phyloP scores from a whole-genome alignment of 2,797 vertebrate genomes.

The Microtus agrestis region DNA sequence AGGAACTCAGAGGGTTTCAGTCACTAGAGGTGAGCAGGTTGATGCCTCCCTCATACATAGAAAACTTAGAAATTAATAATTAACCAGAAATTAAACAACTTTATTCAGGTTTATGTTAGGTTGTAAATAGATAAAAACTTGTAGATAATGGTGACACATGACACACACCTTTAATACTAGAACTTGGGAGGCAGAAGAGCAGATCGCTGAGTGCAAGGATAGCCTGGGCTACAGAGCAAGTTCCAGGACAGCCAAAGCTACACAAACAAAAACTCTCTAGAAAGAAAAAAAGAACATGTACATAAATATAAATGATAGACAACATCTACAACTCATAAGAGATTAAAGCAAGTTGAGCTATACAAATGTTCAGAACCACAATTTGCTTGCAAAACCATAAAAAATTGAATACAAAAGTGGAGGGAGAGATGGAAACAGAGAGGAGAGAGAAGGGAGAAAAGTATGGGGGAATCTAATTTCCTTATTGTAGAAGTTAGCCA shows the following conservation, averaged over 20 bases:
- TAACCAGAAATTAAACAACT: neutral
- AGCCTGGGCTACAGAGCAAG: neutral
- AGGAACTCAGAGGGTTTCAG: neutral
- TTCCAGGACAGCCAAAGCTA: neutral
- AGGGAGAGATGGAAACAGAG: neutral
- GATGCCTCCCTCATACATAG: neutral
- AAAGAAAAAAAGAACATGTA: neutral
- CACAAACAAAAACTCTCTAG: neutral
- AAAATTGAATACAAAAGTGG: neutral
- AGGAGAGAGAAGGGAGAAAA: neutral
- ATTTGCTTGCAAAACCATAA: neutral
- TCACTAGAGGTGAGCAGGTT: neutral
- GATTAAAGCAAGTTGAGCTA: neutral
- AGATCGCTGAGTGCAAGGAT: neutral
- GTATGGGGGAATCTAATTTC: neutral
- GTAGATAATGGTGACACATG: neutral
- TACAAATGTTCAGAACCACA: neutral
- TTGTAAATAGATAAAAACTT: neutral
- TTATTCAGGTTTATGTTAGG: neutral
- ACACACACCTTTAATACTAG: neutral
- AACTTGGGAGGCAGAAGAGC: neutral
- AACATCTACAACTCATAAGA: neutral
- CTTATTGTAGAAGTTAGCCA: neutral
- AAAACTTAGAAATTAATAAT: neutral
- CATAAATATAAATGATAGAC: neutral